A percentile compares a stretch with the other conserved stretches of the same genome.
Evolutionary conservation across 2,113 vertebrate species (phyloP).

Genomic region (Clarias gariepinus): DNA sequence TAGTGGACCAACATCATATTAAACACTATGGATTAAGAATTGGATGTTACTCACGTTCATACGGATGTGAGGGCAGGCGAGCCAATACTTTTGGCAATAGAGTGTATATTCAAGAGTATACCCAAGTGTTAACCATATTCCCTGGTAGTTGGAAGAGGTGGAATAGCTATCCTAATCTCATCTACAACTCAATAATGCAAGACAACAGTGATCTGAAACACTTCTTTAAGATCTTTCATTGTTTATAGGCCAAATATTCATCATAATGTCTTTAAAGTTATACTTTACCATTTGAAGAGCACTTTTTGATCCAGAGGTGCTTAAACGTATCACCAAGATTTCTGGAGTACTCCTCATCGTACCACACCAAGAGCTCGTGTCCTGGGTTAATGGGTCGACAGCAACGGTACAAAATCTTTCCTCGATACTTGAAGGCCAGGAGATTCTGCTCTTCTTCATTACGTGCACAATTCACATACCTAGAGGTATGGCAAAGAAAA

Average conservation of each 20-base stretch:
- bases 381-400: not conserved
- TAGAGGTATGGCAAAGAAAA: not conserved
- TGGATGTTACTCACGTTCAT: too few species aligned
- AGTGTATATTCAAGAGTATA: not conserved
- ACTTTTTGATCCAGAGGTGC: not conserved
- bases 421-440: not conserved
- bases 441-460: slow-evolving; percentile 1
- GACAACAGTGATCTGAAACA: not conserved
- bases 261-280: not conserved
- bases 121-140: too few species aligned
- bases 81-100: not conserved
- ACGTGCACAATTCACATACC: slow-evolving; percentile 5
- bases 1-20: too few species aligned
- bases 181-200: not conserved
- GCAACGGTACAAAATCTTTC: not conserved
- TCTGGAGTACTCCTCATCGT: not conserved
- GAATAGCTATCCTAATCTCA: not conserved
- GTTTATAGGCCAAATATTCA: not conserved
- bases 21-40: too few species aligned
- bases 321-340: not conserved
- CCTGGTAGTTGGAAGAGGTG: too few species aligned
- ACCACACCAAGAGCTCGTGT: slow-evolving; percentile 1
- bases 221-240: not conserved
- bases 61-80: too few species aligned
- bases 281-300: not conserved